Conservation (phyloP, 2,797 vertebrate species). For the Propithecus deckenii region DNA sequence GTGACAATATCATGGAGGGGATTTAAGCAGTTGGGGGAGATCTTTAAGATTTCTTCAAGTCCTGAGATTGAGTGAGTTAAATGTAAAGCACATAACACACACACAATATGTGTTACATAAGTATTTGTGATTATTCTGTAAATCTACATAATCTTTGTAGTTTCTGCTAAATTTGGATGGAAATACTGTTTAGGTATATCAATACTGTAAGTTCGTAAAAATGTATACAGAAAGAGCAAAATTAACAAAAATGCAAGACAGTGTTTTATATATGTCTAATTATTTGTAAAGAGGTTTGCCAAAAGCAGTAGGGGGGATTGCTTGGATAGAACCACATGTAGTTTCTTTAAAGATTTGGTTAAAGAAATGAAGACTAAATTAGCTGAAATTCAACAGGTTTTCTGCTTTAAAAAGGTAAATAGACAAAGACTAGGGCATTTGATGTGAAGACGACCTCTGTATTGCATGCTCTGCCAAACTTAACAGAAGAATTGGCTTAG, state of each 20-base stretch:
- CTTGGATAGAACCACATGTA: not conserved
- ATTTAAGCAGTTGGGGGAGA: not conserved
- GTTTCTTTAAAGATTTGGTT: slow-evolving; percentile 50
- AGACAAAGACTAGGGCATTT: not conserved
- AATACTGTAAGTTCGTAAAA: not conserved
- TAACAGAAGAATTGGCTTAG: not conserved
- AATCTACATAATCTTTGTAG: not conserved
- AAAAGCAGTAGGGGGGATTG: not conserved
- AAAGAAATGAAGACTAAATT: slow-evolving; percentile 39
- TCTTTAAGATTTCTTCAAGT: not conserved
- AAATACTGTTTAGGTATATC: not conserved
- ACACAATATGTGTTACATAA: not conserved
- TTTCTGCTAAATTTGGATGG: not conserved
- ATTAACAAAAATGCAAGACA: not conserved
- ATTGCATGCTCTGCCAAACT: not conserved
- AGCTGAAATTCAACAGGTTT: not conserved
- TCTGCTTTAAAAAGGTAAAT: not conserved
- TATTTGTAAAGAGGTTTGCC: not conserved
- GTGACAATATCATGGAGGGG: not conserved
- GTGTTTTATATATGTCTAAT: not conserved
- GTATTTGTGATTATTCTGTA: not conserved
- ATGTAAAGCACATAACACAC: not conserved
- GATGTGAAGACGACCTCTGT: not conserved
- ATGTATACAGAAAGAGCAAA: not conserved
- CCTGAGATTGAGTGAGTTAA: not conserved